These are phyloP conservation scores for Onychostoma macrolepis DNA, from an alignment of 2,113 vertebrate genomes.

Conservation along the genomic window DNA sequence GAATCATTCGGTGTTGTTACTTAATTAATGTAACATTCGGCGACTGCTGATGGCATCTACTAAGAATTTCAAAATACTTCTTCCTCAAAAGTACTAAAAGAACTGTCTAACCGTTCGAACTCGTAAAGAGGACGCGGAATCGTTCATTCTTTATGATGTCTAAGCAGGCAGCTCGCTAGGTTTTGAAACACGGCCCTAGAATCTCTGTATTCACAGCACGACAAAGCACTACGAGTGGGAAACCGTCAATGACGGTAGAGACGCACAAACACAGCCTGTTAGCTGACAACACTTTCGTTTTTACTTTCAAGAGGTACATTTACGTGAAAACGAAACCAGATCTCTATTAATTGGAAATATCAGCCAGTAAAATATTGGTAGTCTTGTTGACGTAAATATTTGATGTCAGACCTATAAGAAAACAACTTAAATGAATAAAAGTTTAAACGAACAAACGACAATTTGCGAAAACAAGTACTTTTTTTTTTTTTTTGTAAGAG, in stretches of 20 bases:
- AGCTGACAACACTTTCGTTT: constrained; percentile 7
- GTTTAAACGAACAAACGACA: background rate
- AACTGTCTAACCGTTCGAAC: background rate
- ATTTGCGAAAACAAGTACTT: background rate
- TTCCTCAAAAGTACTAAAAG: background rate
- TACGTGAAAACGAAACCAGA: background rate
- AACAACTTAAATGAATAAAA: background rate
- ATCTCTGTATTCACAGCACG: constrained; percentile 17
- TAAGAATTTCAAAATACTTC: background rate
- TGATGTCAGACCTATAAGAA: background rate
- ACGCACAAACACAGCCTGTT: background rate
- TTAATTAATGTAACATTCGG: background rate
- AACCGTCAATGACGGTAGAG: background rate
- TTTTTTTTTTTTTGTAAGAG: constrained; percentile 1
- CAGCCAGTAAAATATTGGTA: background rate
- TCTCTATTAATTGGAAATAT: background rate
- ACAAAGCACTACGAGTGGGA: background rate
- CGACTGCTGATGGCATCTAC: background rate
- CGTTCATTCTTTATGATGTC: too few species aligned
- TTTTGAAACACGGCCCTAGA: constrained; percentile 7
- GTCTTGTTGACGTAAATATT: background rate
- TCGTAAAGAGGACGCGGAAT: background rate
- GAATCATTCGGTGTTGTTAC: background rate
- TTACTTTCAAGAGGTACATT: background rate
- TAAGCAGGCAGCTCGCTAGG: background rate